phyloP scores from a whole-genome alignment of 2,113 vertebrate species.

The Sphyrna mokarran region DNA sequence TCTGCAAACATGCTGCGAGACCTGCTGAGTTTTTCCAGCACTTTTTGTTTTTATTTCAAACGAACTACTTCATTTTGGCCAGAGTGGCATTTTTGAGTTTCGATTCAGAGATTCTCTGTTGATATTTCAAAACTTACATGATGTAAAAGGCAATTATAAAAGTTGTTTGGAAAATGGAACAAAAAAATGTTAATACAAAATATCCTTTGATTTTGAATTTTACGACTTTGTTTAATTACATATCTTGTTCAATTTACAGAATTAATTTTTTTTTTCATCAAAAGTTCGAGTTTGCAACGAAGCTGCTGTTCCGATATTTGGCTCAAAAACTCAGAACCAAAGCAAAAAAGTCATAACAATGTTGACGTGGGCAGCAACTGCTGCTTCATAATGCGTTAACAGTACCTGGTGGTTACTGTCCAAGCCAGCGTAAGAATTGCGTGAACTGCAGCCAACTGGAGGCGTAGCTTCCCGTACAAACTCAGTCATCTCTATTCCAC shows the following conservation, averaged over 20 bases:
- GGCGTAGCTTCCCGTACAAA: conserved; percentile 91
- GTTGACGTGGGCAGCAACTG: not conserved
- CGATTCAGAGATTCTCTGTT: not conserved
- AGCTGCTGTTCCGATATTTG: not conserved
- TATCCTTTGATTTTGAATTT: not conserved
- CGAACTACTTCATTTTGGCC: not conserved
- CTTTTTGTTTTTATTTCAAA: too few relatives aligned
- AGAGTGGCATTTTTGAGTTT: not conserved
- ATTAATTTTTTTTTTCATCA: not conserved
- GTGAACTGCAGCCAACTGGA: conserved; percentile 94
- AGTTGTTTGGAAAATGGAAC: not conserved
- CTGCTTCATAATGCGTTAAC: not conserved
- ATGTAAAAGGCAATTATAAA: not conserved
- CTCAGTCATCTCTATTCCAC: conserved; percentile 95
- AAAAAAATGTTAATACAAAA: not conserved
- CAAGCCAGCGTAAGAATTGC: conserved; percentile 90
- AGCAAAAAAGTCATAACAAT: not conserved
- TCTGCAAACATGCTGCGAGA: too few relatives aligned
- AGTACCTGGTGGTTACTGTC: conserved; percentile 83
- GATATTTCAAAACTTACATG: not conserved
- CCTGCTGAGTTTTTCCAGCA: too few relatives aligned
- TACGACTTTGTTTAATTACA: not conserved
- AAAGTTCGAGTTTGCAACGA: not conserved
- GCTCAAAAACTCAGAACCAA: not conserved
- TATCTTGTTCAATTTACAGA: not conserved